Base-by-base conservation (phyloP, 2,888 invertebrate genomes). In the Xestia c-nigrum region DNA sequence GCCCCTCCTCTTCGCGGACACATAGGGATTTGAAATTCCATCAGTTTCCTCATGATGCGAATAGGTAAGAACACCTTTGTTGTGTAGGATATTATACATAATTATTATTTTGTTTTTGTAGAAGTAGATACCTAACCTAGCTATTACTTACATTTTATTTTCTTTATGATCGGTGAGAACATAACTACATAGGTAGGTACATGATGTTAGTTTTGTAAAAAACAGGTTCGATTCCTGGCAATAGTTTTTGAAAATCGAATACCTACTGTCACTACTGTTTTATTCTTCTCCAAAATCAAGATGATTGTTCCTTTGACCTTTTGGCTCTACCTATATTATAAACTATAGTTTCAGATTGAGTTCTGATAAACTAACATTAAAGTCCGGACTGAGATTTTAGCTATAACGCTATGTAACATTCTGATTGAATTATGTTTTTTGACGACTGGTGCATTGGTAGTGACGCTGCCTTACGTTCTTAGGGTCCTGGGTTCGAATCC, bases 1-100 rank as follows among this genome's bases (percentile, higher is more conserved):
- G 80, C 14, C 31, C 9, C 1, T 78, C 79, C 12, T 59, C 78
- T 52, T 79, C 80, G 16, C 7, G 50, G 2, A 24, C 14, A 5
- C 3, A 71, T 19, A 79, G 59, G 43, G 31, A 71, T 19, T 65
- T 78, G 19, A 78, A 59, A 46, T 78, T 78, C n/a, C 78, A 79
- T 46, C 80, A 78, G 78, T 78, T 78, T 71, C 78, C 78, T 52
- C 72, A 79, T 43, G 72, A 71, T 14, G 9, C 7, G 9, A 43
- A 46, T 66, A 71, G 78, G 78, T 78, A 77, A 43, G 43, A n/a
- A 64, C 9, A 9, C 14, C 14, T n/a, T n/a, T 7, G 19, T 61
- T 57, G 12, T 55, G n/a, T 12, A 43, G 9, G 43, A 43, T 52
- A 47, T 47, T 16, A 55, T n/a, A n/a, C n/a, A n/a, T n/a, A 12